Base-by-base conservation (phyloP, 1,140 invertebrate genomes). In the Lycorma delicatula region DNA sequence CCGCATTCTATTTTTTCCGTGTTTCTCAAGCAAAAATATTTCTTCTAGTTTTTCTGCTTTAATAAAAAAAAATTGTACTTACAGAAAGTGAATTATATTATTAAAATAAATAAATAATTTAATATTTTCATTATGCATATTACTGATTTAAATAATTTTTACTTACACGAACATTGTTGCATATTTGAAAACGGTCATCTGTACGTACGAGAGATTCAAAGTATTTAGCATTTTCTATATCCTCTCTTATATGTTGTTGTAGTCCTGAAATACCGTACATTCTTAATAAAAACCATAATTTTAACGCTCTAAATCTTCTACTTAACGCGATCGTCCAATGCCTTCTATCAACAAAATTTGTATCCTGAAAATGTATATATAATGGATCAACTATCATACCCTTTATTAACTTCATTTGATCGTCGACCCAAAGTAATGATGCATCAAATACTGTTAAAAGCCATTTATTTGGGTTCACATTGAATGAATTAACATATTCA, bases 381-480 rank as follows among this genome's bases (percentile, higher is more conserved):
- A 97, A 70, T 0, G 93, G 93, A 75, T 97, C 91, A 0, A 99
- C 97, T 7, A 95, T 89, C 56, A 94, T 71, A 1, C 90, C 89
- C 62, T 86, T 83, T 0, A 89, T 93, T 55, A 94, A n/a, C 16
- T 89, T 83, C 59, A 93, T 87, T 56, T 89, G 77, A 70, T 95
- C 91, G 56, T 83, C 81, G 1, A 96, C 90, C 92, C 92, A 96
- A 66, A 95, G 75, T 38, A 87, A 85, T 0, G 92, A 92, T 65
- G 90, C 93, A 67, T 96, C 93, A 65, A 93, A 93, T 69, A 91
- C 91, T 0, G 89, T 84, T 18, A 96, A 71, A 65, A 96, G 76
- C 84, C 91, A 93, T 72, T 97, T 97, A 70, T 94, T 94, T 0
- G 92, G 88, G 73, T 97, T 97, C 1, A 87, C 89, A 67, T 94